Conservation (phyloP, 2,113 vertebrate genomes). For the Oreocharis arfaki region DNA sequence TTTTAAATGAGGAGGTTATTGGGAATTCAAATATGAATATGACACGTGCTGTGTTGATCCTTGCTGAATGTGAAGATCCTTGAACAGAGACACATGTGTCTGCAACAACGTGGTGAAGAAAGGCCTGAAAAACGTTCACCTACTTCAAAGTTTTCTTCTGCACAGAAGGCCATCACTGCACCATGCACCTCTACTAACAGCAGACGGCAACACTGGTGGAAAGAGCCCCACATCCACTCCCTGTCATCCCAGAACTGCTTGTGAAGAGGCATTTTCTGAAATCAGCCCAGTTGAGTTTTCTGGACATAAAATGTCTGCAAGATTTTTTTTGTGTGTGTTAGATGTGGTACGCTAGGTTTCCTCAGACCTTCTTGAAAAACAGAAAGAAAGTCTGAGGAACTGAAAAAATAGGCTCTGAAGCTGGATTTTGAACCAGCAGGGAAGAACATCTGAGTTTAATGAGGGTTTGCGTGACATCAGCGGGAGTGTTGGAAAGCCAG, state of each 20-base stretch:
- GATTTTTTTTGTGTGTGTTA: neutral
- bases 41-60: accelerated
- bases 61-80: neutral
- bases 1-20: neutral
- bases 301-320: neutral
- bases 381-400: neutral
- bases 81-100: neutral
- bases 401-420: neutral
- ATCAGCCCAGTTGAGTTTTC: neutral
- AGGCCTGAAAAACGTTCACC: neutral
- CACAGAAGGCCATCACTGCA: neutral
- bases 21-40: neutral
- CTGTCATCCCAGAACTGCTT: neutral
- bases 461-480: slow-evolving; percentile 10
- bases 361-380: neutral
- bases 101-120: accelerated
- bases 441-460: slow-evolving; percentile 34
- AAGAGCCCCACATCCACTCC: neutral
- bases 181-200: neutral
- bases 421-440: neutral
- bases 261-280: neutral
- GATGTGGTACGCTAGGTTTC: neutral
- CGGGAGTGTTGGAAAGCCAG: neutral
- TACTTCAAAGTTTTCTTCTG: neutral
- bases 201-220: neutral